A percentile compares a stretch with the other conserved stretches of the same genome.
Evolutionary conservation across 2,888 invertebrate genomes (phyloP).

Genomic region (Oegoconia quadripuncta): DNA sequence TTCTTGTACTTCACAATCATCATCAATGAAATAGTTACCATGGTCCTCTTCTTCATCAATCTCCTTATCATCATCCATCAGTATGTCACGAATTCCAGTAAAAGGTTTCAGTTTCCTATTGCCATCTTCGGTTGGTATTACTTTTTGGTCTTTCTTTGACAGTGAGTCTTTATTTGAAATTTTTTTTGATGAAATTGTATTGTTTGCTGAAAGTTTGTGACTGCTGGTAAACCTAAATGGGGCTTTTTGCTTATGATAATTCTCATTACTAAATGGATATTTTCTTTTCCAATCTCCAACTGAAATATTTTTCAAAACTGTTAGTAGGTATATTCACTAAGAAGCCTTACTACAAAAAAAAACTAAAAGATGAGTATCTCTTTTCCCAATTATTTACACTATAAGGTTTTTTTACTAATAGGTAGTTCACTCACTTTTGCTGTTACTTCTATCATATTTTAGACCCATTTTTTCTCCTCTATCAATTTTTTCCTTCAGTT

Average conservation of each 20-base stretch:
- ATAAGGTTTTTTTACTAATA: background rate
- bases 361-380: too few species aligned
- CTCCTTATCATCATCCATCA: constrained; percentile 32
- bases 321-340: too few species aligned
- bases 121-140: constrained; percentile 30
- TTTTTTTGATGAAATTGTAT: too few species aligned
- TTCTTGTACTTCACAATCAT: constrained; percentile 41
- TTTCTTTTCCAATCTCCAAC: constrained; percentile 25
- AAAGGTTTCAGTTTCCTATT: constrained; percentile 64
- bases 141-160: constrained; percentile 28
- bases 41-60: constrained; percentile 20
- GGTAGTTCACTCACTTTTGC: constrained; percentile 34
- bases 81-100: constrained; percentile 62
- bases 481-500: constrained; percentile 81
- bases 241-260: background rate
- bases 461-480: constrained; percentile 86
- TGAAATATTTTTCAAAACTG: constrained; percentile 7
- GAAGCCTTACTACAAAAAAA: too few species aligned
- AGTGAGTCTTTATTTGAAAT: constrained; percentile 8
- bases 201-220: too few species aligned
- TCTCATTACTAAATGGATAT: constrained; percentile 19
- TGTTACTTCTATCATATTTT: constrained; percentile 38
- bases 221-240: too few species aligned
- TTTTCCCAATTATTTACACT: too few species aligned
- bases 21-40: constrained; percentile 49